Base-by-base conservation (phyloP, 2,113 vertebrate genomes). In the Tonatia bakeri region DNA sequence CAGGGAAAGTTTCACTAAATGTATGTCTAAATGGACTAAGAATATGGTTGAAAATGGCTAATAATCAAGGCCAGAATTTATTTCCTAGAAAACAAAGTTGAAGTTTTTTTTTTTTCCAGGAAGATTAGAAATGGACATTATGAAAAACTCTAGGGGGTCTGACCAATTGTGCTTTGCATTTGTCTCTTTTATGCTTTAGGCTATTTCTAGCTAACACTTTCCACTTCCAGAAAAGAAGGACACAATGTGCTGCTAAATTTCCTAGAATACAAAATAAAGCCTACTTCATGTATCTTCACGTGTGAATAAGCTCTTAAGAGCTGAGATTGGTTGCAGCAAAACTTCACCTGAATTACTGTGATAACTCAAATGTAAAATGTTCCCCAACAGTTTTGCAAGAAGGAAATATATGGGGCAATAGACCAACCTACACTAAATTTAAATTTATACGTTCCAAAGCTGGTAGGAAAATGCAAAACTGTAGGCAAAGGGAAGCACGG, bases 361-460 rank as follows among this genome's bases (percentile, higher is more conserved):
- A 93, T 95, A 96, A 91, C 95, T 97, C 92, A 86, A 79, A 94
- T 89, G 61, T 95, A 61, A 93, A 95, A 91, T 87, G 36, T 19
- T 86, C n/a, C 52, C 22, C 36, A 84, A 77, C 22, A 16, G 31
- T 94, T 95, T 94, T 86, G 31, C 36, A 91, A 16, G 54, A 93
- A 93, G 40, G 40, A 93, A 95, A 91, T 94, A 73, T 50, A 86
- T 15, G 81, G n/a, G 19, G 83, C 26, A 95, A 88, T 50, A 96
- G 52, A 72, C 7, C 40, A 86, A 76, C 54, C 28, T 96, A 90
- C 16, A 69, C 36, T 22, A 91, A 87, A 94, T 94, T 94, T 95
- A 88, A 92, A 70, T 54, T 81, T 92, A 87, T 15, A 50, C 20
- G 84, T 16, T 56, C 54, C 9, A 10, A 84, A 80, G 26, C 6